Evolutionary conservation across 2,113 vertebrate species (phyloP).

Genomic region (Beaufortia kweichowensis): DNA sequence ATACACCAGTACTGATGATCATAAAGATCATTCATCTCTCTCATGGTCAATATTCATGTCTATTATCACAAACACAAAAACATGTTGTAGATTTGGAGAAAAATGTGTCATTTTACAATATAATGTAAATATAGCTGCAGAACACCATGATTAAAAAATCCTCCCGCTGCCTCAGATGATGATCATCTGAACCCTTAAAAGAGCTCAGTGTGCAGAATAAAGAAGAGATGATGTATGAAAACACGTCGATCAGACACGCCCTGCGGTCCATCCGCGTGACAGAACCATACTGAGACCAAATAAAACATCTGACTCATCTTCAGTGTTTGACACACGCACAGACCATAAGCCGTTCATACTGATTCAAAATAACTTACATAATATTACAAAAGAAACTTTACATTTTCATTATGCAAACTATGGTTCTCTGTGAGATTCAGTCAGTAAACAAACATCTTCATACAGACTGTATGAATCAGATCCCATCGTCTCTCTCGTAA

Average conservation of each 20-base stretch:
- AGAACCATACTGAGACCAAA: constrained; percentile 6
- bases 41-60: not conserved
- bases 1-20: constrained; percentile 3
- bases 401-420: too few species aligned
- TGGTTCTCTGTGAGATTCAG: too few species aligned
- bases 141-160: not conserved
- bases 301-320: constrained; percentile 73
- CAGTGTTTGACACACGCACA: not conserved
- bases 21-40: not conserved
- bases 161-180: not conserved
- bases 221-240: constrained; percentile 16
- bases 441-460: too few species aligned
- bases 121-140: too few species aligned
- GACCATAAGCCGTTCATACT: too few species aligned
- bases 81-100: too few species aligned
- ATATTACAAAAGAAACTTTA: too few species aligned
- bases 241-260: constrained; percentile 5
- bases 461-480: constrained; percentile 62
- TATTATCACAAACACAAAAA: not conserved
- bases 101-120: too few species aligned
- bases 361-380: too few species aligned
- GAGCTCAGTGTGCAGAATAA: not conserved
- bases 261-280: not conserved
- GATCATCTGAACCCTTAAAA: not conserved
- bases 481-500: constrained; percentile 50